Base-by-base conservation (phyloP, 2,113 vertebrate genomes). In the Cephalopholis sonnerati region DNA sequence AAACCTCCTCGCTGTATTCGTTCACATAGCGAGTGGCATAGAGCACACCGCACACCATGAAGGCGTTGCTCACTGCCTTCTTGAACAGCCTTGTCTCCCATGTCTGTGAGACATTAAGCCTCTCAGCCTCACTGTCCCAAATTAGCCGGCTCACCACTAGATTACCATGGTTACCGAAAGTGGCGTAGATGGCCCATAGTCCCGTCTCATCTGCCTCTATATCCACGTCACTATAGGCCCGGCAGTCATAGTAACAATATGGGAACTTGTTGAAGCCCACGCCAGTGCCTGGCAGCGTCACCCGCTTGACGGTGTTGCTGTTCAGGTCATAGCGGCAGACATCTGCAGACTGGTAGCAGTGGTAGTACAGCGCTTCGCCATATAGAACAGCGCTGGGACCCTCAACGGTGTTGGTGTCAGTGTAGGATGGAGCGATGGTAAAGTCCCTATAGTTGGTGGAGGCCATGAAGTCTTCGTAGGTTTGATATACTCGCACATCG, bases 31-130 rank as follows among this genome's bases (percentile, higher is more conserved):
- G 96, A 1, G 96, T 96, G 25, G 96, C 97, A 0, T 99, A 98
- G 15, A 99, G 87, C 89, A 98, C 95, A 7, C 98, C 97, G 48
- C 98, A 98, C 44, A 96, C 81, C 91, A 99, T 95, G 93, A 99
- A 99, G 62, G 97, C 92, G 1, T 95, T 98, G 70, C 95, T 97
- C 61, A 94, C 96, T 8, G 96, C 93, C 66, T 92, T 95, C 87
- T 95, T 95, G 87, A 96, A 96, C 61, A 93, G 10, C 39, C 73
- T 84, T 0, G 97, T 98, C 90, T 96, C 94, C 97, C 97, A 98
- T 22, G 97, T 98, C 70, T 93, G 90, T 0, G 92, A 39, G 58
- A 93, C 83, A 18, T 91, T 94, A 51, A 94, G 81, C 2, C 0
- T 57, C 50, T 86, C 9, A 0, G 18, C 5, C 0, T 87, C 58